Percentiles rank a stretch among this genome's conserved stretches.
Evolutionary conservation across 2,797 vertebrate genomes (phyloP).

Genomic region (Hemitrygon akajei): DNA sequence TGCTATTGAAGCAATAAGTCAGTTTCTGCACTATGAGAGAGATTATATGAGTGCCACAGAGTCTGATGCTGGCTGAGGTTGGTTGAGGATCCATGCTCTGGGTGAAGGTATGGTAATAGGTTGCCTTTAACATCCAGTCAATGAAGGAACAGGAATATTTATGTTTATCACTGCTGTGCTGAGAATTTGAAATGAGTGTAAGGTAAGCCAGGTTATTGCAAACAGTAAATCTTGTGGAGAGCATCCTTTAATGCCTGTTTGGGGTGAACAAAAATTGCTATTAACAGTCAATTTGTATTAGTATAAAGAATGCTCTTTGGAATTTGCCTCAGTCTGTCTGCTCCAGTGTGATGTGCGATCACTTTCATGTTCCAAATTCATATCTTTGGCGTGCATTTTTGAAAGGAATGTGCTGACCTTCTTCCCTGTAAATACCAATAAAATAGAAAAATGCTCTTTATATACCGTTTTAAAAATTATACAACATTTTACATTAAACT

Average conservation of each 20-base stretch:
- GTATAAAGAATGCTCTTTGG: background rate
- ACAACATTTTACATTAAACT: background rate
- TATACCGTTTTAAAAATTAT: background rate
- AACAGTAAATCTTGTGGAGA: constrained; percentile 13
- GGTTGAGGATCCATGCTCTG: background rate
- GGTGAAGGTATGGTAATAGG: background rate
- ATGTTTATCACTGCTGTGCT: background rate
- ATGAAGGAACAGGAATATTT: background rate
- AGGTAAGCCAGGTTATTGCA: background rate
- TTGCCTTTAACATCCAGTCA: background rate
- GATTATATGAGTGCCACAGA: background rate
- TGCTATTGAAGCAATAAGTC: background rate
- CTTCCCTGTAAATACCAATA: no score
- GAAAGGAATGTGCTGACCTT: background rate
- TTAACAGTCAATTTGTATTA: background rate
- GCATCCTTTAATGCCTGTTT: background rate
- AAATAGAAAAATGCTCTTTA: no score
- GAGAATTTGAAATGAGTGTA: background rate
- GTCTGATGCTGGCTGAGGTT: background rate
- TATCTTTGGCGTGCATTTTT: background rate
- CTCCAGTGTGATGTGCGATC: background rate
- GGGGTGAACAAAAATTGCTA: background rate
- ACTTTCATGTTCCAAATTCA: background rate
- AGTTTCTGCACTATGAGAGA: no score
- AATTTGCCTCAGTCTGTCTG: background rate